These are phyloP conservation scores for Saccostrea glomerata DNA, from an alignment of 1,140 invertebrate species.

Conservation along the genomic window DNA sequence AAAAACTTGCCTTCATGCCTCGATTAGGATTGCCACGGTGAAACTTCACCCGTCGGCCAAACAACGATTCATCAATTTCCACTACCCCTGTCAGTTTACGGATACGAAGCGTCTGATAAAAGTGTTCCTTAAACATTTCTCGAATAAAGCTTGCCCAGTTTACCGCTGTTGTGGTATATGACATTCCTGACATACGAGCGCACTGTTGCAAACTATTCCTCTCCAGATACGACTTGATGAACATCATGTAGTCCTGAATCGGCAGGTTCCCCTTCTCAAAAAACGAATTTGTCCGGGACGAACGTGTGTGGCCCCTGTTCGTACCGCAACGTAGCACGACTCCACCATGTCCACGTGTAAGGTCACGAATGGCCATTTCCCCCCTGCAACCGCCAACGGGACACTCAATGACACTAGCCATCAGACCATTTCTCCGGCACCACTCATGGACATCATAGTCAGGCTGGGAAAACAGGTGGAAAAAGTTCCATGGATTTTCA, in stretches of 20 bases:
- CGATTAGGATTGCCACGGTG: background rate
- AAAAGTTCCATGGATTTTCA: too few relatives aligned
- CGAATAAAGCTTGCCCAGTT: background rate
- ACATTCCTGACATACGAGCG: background rate
- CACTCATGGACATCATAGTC: background rate
- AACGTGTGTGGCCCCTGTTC: too few relatives aligned
- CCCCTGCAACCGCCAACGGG: background rate
- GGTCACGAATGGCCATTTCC: background rate
- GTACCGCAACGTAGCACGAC: background rate
- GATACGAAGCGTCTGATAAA: background rate
- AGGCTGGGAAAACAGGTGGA: background rate
- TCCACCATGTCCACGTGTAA: background rate
- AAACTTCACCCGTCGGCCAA: background rate
- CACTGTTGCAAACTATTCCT: background rate
- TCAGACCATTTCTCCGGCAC: background rate
- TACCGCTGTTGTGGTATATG: background rate
- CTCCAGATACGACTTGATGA: background rate
- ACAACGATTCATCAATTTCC: background rate
- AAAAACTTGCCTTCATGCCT: background rate
- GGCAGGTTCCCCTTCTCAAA: too few relatives aligned
- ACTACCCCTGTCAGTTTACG: background rate
- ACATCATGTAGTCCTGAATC: too few relatives aligned
- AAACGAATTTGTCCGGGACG: too few relatives aligned
- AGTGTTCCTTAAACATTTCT: background rate
- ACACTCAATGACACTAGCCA: background rate